Percentiles rank a stretch among this genome's conserved stretches.
Conservation (phyloP, 2,113 vertebrate species). For the Thryonomys swinderianus region DNA sequence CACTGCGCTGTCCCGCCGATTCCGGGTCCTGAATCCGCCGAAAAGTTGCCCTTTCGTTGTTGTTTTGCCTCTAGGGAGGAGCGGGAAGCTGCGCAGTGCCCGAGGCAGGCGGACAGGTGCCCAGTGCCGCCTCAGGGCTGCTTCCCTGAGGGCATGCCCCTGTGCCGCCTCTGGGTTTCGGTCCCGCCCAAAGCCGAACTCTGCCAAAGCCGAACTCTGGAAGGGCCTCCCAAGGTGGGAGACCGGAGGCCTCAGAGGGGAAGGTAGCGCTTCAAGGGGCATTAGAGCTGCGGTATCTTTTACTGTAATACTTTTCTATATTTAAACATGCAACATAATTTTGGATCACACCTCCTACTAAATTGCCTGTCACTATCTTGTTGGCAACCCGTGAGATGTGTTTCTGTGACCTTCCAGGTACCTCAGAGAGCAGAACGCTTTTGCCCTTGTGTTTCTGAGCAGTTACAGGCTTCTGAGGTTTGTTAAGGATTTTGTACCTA, state of each 20-base stretch:
- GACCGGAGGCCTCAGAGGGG: background rate
- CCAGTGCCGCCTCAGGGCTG: too few species aligned
- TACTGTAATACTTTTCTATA: background rate
- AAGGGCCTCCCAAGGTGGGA: background rate
- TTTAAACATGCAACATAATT: background rate
- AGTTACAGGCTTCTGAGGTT: background rate
- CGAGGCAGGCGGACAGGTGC: background rate
- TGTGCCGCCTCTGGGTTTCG: too few species aligned
- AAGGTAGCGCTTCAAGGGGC: background rate
- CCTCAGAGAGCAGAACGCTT: background rate
- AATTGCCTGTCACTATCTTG: background rate
- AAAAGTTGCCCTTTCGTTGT: background rate
- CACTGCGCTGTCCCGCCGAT: background rate
- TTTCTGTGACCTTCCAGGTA: background rate
- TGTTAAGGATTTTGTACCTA: background rate
- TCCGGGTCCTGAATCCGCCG: background rate
- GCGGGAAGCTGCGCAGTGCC: background rate
- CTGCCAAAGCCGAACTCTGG: too few species aligned
- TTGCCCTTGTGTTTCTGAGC: background rate
- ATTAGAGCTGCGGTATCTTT: background rate
- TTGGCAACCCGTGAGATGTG: background rate
- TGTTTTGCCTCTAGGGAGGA: background rate
- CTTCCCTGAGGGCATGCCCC: too few species aligned
- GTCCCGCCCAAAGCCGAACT: too few species aligned
- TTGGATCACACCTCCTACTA: background rate